Evolutionary conservation across 2,888 invertebrate genomes (phyloP), one percentile per base, ranked within the genome.

Genomic region (Halictus quadricinctus): DNA sequence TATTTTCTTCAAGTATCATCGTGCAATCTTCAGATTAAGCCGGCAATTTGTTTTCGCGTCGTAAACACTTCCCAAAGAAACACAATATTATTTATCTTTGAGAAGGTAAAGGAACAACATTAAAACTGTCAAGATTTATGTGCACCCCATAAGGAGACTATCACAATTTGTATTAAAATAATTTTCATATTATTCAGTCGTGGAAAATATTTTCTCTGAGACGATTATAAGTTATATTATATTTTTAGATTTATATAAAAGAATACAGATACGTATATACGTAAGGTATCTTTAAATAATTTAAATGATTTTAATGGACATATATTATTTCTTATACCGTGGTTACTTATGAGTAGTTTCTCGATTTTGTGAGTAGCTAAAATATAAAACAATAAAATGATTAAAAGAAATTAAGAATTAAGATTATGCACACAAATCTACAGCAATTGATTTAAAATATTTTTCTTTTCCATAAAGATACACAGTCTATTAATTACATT

Each of bases 1-100:
- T 64, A 75, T 80, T 76, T 72, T 70, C 60, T 36, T 72, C 66
- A 25, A 29, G n/a, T 50, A 69, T 77, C 48, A 80, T 66, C 46
- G 13, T 6, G 43, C 69, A 69, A 41, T 41, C 69, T 69, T 41
- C 15, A 46, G 60, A 81, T 84, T 58, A 84, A 75, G 48, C 75
- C 21, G 29, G 54, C 29, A 76, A 76, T 79, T 81, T 76, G 43
- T 72, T 79, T 66, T 41, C 48, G 25, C 43, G 18, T 2, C 66
- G 46, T 6, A 12, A 46, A n/a, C 13, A 48, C 29, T 48, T 41
- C 50, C 70, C 12, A 12, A 70, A 70, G 21, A n/a, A 43, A 43
- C 43, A 43, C n/a, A 6, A 41, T n/a, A 43, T n/a, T 70, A 13
- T 43, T 12, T 6, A n/a, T n/a, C n/a, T n/a, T 13, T 70, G 7